A percentile compares a stretch with the other conserved stretches of the same genome.
phyloP scores from a whole-genome alignment of 2,113 vertebrate genomes.

The Arenaria interpres region DNA sequence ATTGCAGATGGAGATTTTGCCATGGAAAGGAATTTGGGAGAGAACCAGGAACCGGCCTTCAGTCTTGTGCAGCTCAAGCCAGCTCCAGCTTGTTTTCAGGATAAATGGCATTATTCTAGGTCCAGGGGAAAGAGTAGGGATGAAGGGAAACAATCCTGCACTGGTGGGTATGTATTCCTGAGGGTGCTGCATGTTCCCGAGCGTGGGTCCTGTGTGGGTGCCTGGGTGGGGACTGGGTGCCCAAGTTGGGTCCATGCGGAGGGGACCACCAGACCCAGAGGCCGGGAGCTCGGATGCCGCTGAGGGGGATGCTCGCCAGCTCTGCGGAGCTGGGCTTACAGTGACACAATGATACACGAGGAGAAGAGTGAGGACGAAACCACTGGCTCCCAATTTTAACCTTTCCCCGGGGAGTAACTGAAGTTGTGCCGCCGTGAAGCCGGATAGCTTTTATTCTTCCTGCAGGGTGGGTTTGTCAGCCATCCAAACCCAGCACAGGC shows the following conservation, averaged over 20 bases:
- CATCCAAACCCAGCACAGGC: neutral
- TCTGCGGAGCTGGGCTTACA: neutral
- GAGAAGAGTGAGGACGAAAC: fast-evolving
- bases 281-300: fast-evolving
- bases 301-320: fast-evolving
- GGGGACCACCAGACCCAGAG: neutral
- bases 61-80: neutral
- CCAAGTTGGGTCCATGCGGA: fast-evolving
- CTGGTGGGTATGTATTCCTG: fast-evolving
- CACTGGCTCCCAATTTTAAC: neutral
- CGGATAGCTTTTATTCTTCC: neutral
- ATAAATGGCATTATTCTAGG: neutral
- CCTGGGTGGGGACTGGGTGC: fast-evolving
- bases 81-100: neutral
- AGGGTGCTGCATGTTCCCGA: neutral
- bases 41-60: neutral
- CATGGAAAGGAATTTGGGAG: neutral
- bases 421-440: neutral
- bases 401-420: neutral
- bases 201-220: fast-evolving
- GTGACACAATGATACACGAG: neutral
- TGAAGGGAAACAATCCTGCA: neutral
- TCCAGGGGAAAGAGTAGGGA: neutral
- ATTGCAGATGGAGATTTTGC: neutral
- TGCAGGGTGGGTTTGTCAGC: neutral